Evolutionary conservation across 2,797 vertebrate genomes (phyloP), one percentile per base, ranked within the genome.

Genomic region (Leuciscus waleckii): DNA sequence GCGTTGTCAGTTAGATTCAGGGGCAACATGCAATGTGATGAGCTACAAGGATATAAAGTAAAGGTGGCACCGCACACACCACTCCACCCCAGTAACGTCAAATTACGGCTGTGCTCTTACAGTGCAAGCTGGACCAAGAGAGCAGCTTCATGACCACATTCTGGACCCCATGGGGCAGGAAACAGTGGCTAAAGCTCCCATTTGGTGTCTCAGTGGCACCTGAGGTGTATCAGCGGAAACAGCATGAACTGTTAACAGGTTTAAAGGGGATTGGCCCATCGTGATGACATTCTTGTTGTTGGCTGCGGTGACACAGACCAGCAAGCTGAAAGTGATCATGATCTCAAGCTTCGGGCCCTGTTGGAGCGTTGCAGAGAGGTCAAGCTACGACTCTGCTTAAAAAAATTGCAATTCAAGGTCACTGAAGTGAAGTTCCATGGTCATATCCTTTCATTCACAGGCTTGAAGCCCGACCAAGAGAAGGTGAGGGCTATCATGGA

Each of bases 141-240:
- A 37, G 35, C 35, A 29, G 29, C 29, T 29, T 29, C 29, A 29
- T 29, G 29, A 29, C 29, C 29, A 29, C 29, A 29, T 29, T 37
- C 35, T 37, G 35, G 35, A 37, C 35, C 35, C 35, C 35, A 37
- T 37, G 35, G 35, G 35, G 79, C 35, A 37, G 35, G 35, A 37
- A 37, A 37, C 35, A 4, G 4, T 37, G 35, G 75, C 51, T 87
- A n/a, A 88, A 91, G 35, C 35, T 37, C 35, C 35, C 35, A 37
- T 37, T 37, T 37, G 35, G 35, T 37, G 35, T 37, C 4, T 37
- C 35, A 37, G 35, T 37, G 35, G 85, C 83, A 5, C 85, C 81
- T 8, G 83, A 86, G 73, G 39, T 89, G 14, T 87, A 81, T 54
- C 67, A 88, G 13, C 19, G 11, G 2, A 85, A 89, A 17, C 70